Conservation (phyloP, 2,797 vertebrate genomes). For the Onychomys leucogaster region DNA sequence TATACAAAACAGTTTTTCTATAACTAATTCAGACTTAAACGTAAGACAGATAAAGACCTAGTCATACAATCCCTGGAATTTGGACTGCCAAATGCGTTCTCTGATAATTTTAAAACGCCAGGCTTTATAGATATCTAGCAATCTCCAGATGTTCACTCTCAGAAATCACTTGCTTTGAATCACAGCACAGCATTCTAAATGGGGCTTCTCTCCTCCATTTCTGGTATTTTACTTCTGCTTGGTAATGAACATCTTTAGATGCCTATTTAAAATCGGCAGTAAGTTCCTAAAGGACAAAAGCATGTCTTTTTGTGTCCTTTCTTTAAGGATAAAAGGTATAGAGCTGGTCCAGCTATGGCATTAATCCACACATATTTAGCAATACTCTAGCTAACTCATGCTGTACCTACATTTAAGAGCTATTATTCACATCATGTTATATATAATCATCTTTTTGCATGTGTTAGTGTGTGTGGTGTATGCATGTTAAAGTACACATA, state of each 20-base stretch:
- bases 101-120: slow-evolving; percentile 55
- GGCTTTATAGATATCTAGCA: slow-evolving; percentile 14
- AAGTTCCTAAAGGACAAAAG: slow-evolving; percentile 28
- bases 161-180: slow-evolving; percentile 39
- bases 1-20: slow-evolving; percentile 38
- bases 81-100: slow-evolving; percentile 53
- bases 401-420: slow-evolving; percentile 9
- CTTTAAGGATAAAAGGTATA: neutral
- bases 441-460: neutral
- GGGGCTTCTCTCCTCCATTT: neutral
- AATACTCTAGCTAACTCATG: slow-evolving; percentile 37
- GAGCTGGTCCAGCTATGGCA: neutral
- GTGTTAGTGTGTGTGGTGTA: neutral
- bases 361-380: neutral
- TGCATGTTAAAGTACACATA: neutral
- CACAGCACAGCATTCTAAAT: neutral
- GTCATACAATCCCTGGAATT: slow-evolving; percentile 33
- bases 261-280: slow-evolving; percentile 53
- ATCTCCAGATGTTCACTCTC: slow-evolving; percentile 52
- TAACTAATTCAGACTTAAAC: slow-evolving; percentile 48
- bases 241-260: slow-evolving; percentile 33
- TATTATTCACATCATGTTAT: neutral
- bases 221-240: slow-evolving; percentile 22
- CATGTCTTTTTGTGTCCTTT: slow-evolving; percentile 22
- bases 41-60: slow-evolving; percentile 33